phyloP scores from a whole-genome alignment of 2,888 invertebrate species.

The Molorchus minor region DNA sequence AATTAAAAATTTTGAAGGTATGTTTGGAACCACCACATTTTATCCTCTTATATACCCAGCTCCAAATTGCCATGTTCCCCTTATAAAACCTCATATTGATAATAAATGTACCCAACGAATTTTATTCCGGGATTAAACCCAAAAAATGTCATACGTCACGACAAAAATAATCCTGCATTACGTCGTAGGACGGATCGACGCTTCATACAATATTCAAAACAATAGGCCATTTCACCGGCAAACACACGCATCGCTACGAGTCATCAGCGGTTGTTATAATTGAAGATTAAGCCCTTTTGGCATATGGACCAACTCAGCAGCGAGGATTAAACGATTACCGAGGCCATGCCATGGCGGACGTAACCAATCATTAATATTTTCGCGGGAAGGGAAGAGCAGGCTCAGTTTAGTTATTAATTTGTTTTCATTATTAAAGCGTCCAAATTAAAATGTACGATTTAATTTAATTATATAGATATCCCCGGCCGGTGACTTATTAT shows the following conservation, averaged over 20 bases:
- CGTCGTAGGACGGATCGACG: neutral
- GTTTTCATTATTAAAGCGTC: conserved; percentile 39
- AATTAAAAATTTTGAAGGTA: neutral
- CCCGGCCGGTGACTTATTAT: conserved; percentile 12
- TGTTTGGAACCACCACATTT: neutral
- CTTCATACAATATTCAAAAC: conserved; percentile 26
- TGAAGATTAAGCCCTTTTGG: conserved; percentile 52
- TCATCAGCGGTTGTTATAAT: conserved; percentile 48
- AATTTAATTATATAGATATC: conserved; percentile 28
- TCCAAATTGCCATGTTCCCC: neutral
- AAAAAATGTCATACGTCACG: neutral
- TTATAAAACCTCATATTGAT: neutral
- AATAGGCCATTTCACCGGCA: conserved; percentile 18
- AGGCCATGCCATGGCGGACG: conserved; percentile 32
- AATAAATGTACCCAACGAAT: neutral
- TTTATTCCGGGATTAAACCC: neutral
- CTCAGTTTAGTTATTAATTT: conserved; percentile 32
- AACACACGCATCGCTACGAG: conserved; percentile 29
- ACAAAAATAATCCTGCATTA: neutral
- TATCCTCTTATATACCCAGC: neutral
- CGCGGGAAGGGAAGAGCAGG: conserved; percentile 28
- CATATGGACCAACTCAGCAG: conserved; percentile 46
- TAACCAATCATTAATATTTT: conserved; percentile 48
- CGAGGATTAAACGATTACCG: conserved; percentile 49
- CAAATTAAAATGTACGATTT: conserved; percentile 38